Base-by-base conservation (phyloP, 2,113 vertebrate species). In the Odontophorus gujanensis region DNA sequence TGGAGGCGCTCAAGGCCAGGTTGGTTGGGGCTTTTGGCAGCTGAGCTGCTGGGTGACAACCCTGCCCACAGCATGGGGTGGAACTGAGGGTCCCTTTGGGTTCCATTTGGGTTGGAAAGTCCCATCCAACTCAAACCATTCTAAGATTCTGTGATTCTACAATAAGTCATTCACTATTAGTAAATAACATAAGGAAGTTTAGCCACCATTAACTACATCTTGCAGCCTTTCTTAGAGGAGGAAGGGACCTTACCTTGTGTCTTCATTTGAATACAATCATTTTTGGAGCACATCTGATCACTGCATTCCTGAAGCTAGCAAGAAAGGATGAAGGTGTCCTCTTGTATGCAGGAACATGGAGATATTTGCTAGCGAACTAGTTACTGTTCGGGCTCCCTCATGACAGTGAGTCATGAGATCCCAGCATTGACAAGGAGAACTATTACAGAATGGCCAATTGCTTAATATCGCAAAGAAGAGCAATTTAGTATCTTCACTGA, bases 341-440 rank as follows among this genome's bases (percentile, higher is more conserved):
- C 69, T 40, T 10, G 11, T 89, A 61, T 59, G 16, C 47, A 74
- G 85, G 43, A 78, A 83, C 65, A 48, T 74, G 50, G 25, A 50
- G 55, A 50, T 63, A 6, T 42, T 45, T 7, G 3, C 17, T 38
- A 67, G 28, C 8, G 47, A 88, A 76, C 4, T 0, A 5, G 59
- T 55, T 42, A 34, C 0, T 11, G 50, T 42, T 53, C 18, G 11
- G 51, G 15, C 22, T 95, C 47, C 45, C 81, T 79, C 45, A 42
- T 95, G 94, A 95, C 75, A 82, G 34, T 87, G 92, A 96, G 72
- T 95, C 95, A 95, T 26, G 74, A 92, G 89, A 92, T 69, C 48
- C 50, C 32, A 0, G 4, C 4, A 1, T 66, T 51, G 72, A 85
- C 84, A 89, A 91, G 73, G 65, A 93, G 81, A 89, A 7, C 50